These are phyloP conservation scores for Caenorhabditis briggsae DNA, from an alignment of 1,140 invertebrate genomes.

Conservation along the genomic window DNA sequence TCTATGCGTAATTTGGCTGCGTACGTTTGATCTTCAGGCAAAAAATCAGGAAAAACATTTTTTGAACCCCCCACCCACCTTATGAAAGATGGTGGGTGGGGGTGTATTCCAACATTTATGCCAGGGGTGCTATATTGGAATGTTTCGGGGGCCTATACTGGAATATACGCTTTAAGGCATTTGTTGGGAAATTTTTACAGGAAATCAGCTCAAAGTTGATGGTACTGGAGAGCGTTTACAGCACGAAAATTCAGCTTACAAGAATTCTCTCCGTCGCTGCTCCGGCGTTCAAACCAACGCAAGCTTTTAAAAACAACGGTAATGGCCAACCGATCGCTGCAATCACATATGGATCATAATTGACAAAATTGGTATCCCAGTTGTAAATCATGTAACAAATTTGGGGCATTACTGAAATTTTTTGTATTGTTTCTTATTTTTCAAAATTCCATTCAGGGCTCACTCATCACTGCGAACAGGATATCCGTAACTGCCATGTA, in stretches of 20 bases:
- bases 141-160: too few relatives aligned
- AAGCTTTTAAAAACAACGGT: slow-evolving; percentile 17
- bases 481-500: slow-evolving; percentile 20
- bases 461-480: background rate
- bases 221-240: too few relatives aligned
- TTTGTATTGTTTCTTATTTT: background rate
- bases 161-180: too few relatives aligned
- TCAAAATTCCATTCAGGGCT: background rate
- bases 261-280: slow-evolving; percentile 33
- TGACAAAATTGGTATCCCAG: background rate
- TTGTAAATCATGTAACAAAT: background rate
- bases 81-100: too few relatives aligned
- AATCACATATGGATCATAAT: slow-evolving; percentile 4
- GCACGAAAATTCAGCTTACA: background rate
- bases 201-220: too few relatives aligned
- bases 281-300: background rate
- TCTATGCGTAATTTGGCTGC: too few relatives aligned
- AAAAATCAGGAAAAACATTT: too few relatives aligned
- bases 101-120: too few relatives aligned
- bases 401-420: slow-evolving; percentile 32
- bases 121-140: too few relatives aligned
- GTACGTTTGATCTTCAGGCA: too few relatives aligned
- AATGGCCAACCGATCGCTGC: background rate
- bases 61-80: too few relatives aligned
- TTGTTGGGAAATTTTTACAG: too few relatives aligned